Percentiles rank a stretch among this genome's conserved stretches.
Conservation (phyloP, 2,797 vertebrate genomes). For the Gastrophryne carolinensis region DNA sequence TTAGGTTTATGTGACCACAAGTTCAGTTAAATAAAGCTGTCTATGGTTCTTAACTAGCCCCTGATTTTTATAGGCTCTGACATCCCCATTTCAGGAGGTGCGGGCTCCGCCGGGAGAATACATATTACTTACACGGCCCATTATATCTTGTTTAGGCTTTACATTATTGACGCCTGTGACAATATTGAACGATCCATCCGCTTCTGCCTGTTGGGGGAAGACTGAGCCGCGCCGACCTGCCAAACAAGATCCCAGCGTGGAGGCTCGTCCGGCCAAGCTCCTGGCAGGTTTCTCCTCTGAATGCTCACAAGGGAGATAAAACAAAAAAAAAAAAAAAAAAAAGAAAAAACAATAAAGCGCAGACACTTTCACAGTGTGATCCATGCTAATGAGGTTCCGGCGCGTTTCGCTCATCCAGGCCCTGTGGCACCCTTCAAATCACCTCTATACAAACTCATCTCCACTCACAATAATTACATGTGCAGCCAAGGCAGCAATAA, state of each 20-base stretch:
- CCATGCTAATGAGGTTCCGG: constrained; percentile 37
- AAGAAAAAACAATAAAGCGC: not conserved
- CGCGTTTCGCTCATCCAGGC: not conserved
- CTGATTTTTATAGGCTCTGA: too few relatives aligned
- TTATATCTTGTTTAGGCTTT: not conserved
- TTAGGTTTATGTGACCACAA: too few relatives aligned
- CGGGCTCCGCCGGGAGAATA: not conserved
- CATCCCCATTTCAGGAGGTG: not conserved
- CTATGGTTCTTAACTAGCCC: too few relatives aligned
- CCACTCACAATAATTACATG: constrained; percentile 32
- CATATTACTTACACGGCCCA: not conserved
- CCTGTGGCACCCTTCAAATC: constrained; percentile 28
- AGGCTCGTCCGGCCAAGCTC: not conserved
- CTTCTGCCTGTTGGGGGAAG: not conserved
- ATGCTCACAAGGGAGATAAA: not conserved
- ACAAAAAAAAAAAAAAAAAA: not conserved
- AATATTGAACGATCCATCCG: not conserved
- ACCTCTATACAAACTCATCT: constrained; percentile 12
- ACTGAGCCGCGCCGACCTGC: not conserved
- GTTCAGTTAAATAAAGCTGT: too few relatives aligned
- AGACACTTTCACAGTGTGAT: not conserved
- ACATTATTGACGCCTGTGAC: not conserved
- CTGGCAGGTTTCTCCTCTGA: constrained; percentile 5
- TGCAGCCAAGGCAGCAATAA: not conserved
- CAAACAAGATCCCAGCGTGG: not conserved